A percentile compares a stretch with the other conserved stretches of the same genome.
These are phyloP conservation scores for Avahi laniger DNA, from an alignment of 2,797 vertebrate species.

Conservation along the genomic window DNA sequence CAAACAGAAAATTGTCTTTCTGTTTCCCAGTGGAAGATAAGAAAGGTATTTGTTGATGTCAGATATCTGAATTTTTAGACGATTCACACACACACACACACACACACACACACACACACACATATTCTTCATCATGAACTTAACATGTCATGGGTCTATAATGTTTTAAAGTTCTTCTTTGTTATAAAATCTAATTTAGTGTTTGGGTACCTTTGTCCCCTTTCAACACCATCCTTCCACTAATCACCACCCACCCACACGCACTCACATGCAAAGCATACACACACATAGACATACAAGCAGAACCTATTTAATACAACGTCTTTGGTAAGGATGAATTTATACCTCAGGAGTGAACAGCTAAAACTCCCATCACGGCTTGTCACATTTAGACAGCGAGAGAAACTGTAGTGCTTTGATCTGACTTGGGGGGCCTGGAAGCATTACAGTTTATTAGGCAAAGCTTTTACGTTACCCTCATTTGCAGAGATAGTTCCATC, in stretches of 20 bases:
- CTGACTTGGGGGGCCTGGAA: constrained; percentile 44
- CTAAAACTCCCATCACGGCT: neutral
- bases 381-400: constrained; percentile 36
- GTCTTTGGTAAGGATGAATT: constrained; percentile 34
- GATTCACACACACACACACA: neutral
- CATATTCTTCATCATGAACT: neutral
- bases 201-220: neutral
- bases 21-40: constrained; percentile 27
- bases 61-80: constrained; percentile 40
- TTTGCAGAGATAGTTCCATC: constrained; percentile 61
- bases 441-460: constrained; percentile 64
- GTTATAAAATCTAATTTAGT: neutral
- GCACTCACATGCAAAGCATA: neutral
- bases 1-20: constrained; percentile 25
- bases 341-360: constrained; percentile 21
- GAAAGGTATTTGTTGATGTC: constrained; percentile 28
- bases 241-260: neutral
- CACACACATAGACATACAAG: neutral
- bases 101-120: neutral
- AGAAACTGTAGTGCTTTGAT: constrained; percentile 15
- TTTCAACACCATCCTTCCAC: constrained; percentile 10
- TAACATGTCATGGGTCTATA: neutral
- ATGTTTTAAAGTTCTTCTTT: constrained; percentile 40
- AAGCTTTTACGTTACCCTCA: constrained; percentile 56
- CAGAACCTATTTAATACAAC: neutral